phyloP scores from a whole-genome alignment of 2,113 vertebrate species.

The Suricata suricatta region DNA sequence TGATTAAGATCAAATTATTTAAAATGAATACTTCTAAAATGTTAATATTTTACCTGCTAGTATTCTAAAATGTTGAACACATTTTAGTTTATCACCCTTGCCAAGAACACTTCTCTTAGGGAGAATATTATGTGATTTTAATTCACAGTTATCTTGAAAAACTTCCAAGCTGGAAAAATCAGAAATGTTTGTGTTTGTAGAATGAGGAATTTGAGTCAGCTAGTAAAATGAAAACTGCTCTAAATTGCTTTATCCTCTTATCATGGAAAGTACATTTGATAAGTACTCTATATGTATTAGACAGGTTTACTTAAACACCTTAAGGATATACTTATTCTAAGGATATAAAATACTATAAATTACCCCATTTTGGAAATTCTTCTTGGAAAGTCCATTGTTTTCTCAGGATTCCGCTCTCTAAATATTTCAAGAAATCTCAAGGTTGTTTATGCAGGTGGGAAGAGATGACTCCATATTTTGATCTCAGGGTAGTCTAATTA shows the following conservation, averaged over 20 bases:
- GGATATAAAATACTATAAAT: background rate
- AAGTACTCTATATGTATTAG: background rate
- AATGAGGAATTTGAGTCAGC: background rate
- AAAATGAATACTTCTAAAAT: background rate
- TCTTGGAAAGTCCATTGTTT: conserved; percentile 14
- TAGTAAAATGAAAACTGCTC: background rate
- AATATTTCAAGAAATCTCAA: background rate
- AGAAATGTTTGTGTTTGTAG: background rate
- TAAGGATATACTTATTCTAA: conserved; percentile 8
- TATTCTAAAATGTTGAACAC: conserved; percentile 24
- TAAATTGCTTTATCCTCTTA: background rate
- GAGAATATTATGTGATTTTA: conserved; percentile 26
- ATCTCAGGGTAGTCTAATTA: background rate
- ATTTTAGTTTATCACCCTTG: background rate
- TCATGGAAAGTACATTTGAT: background rate
- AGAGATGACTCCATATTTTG: background rate
- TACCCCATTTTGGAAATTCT: background rate
- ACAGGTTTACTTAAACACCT: background rate
- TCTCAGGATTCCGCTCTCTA: background rate
- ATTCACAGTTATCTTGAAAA: background rate
- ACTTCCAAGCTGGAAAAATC: background rate
- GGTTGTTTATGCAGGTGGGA: background rate
- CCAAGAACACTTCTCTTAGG: background rate
- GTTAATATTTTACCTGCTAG: background rate
- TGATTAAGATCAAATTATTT: background rate